Evolutionary conservation across 2,888 invertebrate genomes (phyloP), one percentile per base, ranked within the genome.

Genomic region (Scrobipalpa atriplicella): DNA sequence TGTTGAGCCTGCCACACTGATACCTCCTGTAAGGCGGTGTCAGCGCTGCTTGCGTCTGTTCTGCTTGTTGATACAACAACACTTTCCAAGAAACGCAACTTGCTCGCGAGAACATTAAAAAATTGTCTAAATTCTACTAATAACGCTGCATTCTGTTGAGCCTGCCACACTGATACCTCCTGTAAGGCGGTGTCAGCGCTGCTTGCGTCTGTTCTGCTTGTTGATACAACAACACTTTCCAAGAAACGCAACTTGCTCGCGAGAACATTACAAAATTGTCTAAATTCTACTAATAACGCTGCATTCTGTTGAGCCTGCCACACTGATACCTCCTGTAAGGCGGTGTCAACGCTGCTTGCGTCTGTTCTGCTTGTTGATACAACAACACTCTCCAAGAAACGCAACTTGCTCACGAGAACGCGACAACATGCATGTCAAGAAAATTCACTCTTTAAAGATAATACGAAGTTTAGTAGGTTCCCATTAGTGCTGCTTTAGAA

Each of bases 321-420:
- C 43, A 43, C 43, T 43, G 13, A 13, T 13, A 13, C 13, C 43
- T 43, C 43, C 43, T 43, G 5, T 43, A 43, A 43, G 13, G 13
- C 13, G 43, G 43, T 64, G 64, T 19, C 39, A 38, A 9, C 51
- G 51, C 11, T 10, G 51, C 16, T 47, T 38, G 51, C 21, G n/a
- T 5, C 52, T 52, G 54, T 21, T 56, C 29, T 9, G 54, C 29
- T 56, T 56, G 54, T 56, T 21, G 54, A 21, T 21, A 56, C 10
- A 21, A 56, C 19, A 7, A 21, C 54, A 13, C 52, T 16, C 13
- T 19, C 11, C 21, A 56, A 13, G 47, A 47, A 56, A 29, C 54
- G 21, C 21, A 56, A 21, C 54, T 19, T 51, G n/a, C n/a, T n/a
- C n/a, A n/a, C 43, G 3, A 43, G 43, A 43, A 43, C 13, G 13